These are phyloP conservation scores for Propsilocerus akamusi DNA, from an alignment of 1,140 invertebrate genomes.

Conservation along the genomic window DNA sequence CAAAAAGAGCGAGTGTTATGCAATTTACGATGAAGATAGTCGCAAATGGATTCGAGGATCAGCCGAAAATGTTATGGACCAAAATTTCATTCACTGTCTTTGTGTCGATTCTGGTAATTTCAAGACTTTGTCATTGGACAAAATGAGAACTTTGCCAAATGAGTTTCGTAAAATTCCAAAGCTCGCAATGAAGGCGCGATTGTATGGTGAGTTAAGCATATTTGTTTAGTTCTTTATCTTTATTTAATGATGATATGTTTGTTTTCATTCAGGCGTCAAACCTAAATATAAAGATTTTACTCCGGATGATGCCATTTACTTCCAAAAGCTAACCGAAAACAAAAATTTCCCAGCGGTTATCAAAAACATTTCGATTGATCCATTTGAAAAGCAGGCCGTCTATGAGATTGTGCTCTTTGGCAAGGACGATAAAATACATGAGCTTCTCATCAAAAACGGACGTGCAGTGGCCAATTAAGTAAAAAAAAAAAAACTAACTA, in stretches of 20 bases:
- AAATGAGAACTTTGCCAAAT: conserved; percentile 13
- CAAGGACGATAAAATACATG: background rate
- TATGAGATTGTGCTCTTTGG: background rate
- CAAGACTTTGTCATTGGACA: conserved; percentile 7
- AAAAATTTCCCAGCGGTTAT: background rate
- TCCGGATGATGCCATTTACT: conserved; percentile 18
- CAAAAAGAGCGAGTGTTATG: background rate
- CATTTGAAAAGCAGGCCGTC: background rate
- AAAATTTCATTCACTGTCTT: background rate
- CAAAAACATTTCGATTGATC: background rate
- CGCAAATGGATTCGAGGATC: background rate
- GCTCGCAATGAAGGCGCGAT: conserved; percentile 17
- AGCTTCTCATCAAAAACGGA: background rate
- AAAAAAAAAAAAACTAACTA: background rate
- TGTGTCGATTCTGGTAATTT: background rate
- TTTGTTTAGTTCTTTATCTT: background rate
- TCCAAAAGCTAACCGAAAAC: conserved; percentile 14
- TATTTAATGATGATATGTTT: background rate
- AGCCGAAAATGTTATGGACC: background rate
- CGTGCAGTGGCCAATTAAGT: background rate
- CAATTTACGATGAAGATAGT: background rate
- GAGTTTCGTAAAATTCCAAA: conserved; percentile 18
- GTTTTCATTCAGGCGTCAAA: conserved; percentile 12
- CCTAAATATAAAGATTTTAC: conserved; percentile 14
- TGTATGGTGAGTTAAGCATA: conserved; percentile 14